Base-by-base conservation (phyloP, 2,888 invertebrate species). In the Therioaphis trifolii region DNA sequence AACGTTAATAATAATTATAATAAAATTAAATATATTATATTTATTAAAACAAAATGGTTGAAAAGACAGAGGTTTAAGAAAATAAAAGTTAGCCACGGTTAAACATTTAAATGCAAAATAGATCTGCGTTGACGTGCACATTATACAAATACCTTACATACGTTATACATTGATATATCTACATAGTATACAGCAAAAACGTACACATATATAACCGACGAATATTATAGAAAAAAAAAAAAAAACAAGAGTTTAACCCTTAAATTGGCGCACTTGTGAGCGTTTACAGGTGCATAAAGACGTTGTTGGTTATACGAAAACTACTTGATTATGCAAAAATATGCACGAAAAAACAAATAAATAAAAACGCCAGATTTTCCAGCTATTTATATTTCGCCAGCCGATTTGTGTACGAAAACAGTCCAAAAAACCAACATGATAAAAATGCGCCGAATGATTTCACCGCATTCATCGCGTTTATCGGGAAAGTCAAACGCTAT, bases 271-370 rank as follows among this genome's bases (percentile, higher is more conserved):
- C 49, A 72, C 49, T 29, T 72, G n/a, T n/a, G 58, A 9, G 29
- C 27, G n/a, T 24, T 46, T 71, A 71, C 46, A 76, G 49, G 40
- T 61, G 61, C 52, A 27, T 76, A 61, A 58, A 61, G 58, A 58
- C 58, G 61, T 58, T 43, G 75, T 58, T 43, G 40, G 40, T 75
- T 43, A 58, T 58, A 43, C 61, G 2, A 61, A 43, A 75, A 75
- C 55, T 61, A 58, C 75, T 75, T 75, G 21, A 75, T 61, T 75
- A 61, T 75, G 75, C 58, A 75, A 75, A 75, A 75, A 61, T 75
- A 75, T 75, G 61, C 75, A 58, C 61, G 40, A 75, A 75, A 58
- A 49, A 29, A 27, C 3, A 29, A 11, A 35, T 66, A 27, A 63
- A 29, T 29, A 63, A 35, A 66, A 7, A 35, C 35, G 35, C 35